Evolutionary conservation across 2,113 vertebrate genomes (phyloP), one percentile per base, ranked within the genome.

Genomic region (Laterallus jamaicensis): DNA sequence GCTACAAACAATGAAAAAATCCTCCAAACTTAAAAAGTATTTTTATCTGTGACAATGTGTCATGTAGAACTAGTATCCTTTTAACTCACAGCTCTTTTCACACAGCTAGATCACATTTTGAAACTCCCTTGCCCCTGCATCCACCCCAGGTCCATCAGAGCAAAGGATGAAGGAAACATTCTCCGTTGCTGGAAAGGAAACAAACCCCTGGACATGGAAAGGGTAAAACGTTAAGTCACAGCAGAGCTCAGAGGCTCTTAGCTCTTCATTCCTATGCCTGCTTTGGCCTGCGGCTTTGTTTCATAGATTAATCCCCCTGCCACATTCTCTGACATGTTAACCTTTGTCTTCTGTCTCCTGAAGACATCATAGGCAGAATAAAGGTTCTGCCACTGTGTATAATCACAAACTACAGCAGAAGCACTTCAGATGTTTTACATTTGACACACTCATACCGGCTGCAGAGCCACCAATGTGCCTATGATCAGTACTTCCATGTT

Each of bases 381-480:
- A 35, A 75, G 31, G 26, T 29, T 49, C 67, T 47, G 35, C 20
- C 25, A 54, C 12, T 63, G n/a, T 47, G 28, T 37, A 70, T 19
- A 82, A 78, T 60, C 77, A 83, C n/a, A 59, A 58, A 52, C 42
- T 40, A 79, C 42, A 64, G 69, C 37, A 84, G 74, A 86, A 94
- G 55, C 2, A 2, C 55, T 71, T 68, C 15, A 55, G 31, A 88
- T 64, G 47, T 71, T 94, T 37, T 16, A 50, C 31, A 76, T 79
- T 76, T 93, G 54, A 73, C 24, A 62, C 15, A 92, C 47, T 70
- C 79, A 69, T 49, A 62, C 40, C 4, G 15, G 39, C 76, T 94
- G 71, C 56, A 81, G 47, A 77, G 47, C 55, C n/a, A 78, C 29
- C 74, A 25, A 12, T 5, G 8, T 42, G 50, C 22, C 71, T 75